Evolutionary conservation across 1,140 invertebrate species (phyloP).

Genomic region (Batillaria attramentaria): DNA sequence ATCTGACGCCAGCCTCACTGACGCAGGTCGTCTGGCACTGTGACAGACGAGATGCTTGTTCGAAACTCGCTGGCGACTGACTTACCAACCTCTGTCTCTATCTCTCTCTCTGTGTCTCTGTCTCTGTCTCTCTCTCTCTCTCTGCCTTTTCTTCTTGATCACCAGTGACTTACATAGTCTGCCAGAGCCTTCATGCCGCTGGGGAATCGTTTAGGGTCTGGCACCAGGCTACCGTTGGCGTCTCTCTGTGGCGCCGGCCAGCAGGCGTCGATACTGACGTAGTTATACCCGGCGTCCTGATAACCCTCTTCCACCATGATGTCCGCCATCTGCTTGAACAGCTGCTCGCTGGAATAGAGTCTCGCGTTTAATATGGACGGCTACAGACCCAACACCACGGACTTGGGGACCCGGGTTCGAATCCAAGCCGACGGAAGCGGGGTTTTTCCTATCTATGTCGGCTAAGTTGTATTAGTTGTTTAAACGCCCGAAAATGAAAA

Average conservation of each 20-base stretch:
- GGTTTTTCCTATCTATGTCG: neutral
- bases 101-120: too few relatives aligned
- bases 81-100: too few relatives aligned
- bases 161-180: slow-evolving; percentile 86
- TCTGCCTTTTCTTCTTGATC: too few relatives aligned
- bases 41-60: too few relatives aligned
- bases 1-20: neutral
- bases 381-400: too few relatives aligned
- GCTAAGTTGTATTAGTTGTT: neutral
- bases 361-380: neutral
- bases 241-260: slow-evolving; percentile 90
- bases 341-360: slow-evolving; percentile 81
- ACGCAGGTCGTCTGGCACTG: too few relatives aligned
- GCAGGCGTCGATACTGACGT: slow-evolving; percentile 96
- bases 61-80: too few relatives aligned
- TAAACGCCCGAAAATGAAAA: neutral
- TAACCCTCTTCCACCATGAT: slow-evolving; percentile 91
- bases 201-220: slow-evolving; percentile 90
- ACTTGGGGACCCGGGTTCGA: too few relatives aligned
- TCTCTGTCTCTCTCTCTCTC: too few relatives aligned
- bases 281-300: slow-evolving; percentile 90
- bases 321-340: slow-evolving; percentile 94
- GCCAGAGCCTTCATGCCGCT: slow-evolving; percentile 91
- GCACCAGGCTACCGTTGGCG: slow-evolving; percentile 82
- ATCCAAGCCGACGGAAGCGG: neutral